Evolutionary conservation across 2,797 vertebrate species (phyloP).

Genomic region (Limosa lapponica): DNA sequence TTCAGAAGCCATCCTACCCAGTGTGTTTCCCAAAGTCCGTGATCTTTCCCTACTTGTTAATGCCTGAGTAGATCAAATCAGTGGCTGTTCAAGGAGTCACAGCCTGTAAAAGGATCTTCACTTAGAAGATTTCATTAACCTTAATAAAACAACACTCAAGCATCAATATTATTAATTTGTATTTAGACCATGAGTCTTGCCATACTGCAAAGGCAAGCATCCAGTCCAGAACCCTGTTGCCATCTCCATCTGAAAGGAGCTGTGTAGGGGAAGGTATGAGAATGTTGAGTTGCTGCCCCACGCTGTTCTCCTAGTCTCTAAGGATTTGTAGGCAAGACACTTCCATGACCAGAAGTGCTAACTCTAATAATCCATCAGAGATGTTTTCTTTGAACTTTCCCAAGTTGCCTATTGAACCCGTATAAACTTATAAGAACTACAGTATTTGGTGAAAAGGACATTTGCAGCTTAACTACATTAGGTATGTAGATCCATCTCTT

Average conservation of each 20-base stretch:
- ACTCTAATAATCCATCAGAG: not conserved
- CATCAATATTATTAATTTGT: not conserved
- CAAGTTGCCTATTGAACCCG: not conserved
- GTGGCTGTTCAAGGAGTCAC: not conserved
- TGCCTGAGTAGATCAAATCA: not conserved
- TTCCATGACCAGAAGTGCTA: not conserved
- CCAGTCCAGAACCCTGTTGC: not conserved
- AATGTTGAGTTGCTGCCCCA: not conserved
- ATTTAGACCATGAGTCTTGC: not conserved
- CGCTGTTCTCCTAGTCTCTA: not conserved
- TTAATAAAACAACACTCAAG: not conserved
- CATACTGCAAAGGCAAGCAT: not conserved
- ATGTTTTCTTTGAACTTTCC: not conserved
- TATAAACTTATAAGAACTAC: not conserved
- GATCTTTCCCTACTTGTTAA: not conserved
- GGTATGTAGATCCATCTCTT: not conserved
- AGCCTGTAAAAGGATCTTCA: not conserved
- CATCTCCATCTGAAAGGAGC: not conserved
- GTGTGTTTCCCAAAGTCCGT: not conserved
- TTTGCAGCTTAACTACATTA: not conserved
- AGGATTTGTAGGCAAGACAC: not conserved
- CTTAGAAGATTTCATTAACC: not conserved
- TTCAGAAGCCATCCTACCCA: not conserved
- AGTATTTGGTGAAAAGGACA: not conserved
- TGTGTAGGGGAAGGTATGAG: too few species aligned